Conservation (phyloP, 2,797 vertebrate species). For the Manis crassicaudata region DNA sequence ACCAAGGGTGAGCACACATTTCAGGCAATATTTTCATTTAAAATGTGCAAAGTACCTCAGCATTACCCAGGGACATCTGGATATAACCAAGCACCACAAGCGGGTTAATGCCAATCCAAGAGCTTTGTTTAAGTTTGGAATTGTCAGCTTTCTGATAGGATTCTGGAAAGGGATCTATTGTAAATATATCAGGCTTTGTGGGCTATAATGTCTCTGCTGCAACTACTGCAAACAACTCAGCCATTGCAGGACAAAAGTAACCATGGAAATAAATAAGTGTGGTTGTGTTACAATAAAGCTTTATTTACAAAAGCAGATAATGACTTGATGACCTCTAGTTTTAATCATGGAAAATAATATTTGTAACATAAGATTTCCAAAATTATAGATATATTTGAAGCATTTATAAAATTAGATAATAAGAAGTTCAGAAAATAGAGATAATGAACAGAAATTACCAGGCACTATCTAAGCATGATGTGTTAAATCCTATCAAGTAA, state of each 20-base stretch:
- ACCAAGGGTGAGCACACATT: not conserved
- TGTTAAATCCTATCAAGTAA: not conserved
- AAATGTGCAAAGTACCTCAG: not conserved
- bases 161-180: not conserved
- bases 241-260: not conserved
- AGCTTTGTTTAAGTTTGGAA: not conserved
- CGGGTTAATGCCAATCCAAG: not conserved
- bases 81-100: not conserved
- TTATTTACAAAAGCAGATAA: not conserved
- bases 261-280: accelerated
- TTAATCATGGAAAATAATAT: not conserved
- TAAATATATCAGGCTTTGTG: not conserved
- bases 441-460: not conserved
- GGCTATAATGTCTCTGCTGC: not conserved
- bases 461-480: not conserved
- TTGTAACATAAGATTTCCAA: not conserved
- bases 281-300: not conserved
- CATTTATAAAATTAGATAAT: not conserved
- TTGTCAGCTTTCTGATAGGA: not conserved
- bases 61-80: not conserved
- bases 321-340: not conserved
- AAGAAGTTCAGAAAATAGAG: not conserved
- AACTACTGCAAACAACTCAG: not conserved
- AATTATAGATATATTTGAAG: not conserved
- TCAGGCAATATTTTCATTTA: not conserved